Evolutionary conservation across 2,113 vertebrate genomes (phyloP), one percentile per base, ranked within the genome.

Genomic region (Pomatostomus ruficeps): DNA sequence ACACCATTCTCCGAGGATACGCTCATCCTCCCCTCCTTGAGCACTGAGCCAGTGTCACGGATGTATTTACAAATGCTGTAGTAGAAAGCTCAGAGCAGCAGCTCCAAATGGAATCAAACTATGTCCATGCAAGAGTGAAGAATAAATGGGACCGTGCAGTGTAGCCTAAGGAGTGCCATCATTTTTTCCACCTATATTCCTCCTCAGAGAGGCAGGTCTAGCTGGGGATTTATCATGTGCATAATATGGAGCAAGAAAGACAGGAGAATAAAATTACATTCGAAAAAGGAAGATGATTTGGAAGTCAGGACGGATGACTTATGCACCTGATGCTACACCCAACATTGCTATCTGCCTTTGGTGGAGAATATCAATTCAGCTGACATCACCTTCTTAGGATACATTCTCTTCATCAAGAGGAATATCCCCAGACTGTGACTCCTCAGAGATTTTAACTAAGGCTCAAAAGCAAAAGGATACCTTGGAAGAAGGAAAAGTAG

Each of bases 11-110:
- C 67, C 18, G 17, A 82, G 71, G 77, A 92, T 45, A 84, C 13
- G 49, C 81, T 88, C 46, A 73, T 59, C 72, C 33, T 73, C 91
- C 78, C 78, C 46, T 59, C 63, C 38, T 16, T 61, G 43, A 95
- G 74, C 46, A 71, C 33, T 4, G 22, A 85, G 58, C 71, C 85
- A 80, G 46, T 82, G 85, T 28, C 77, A 76, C 1, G 1, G 24
- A 93, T 14, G 7, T 52, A 66, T 93, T 96, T 96, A 94, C 88
- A 90, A 91, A 88, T 89, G 78, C 82, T 74, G n/a, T 54, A 96
- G 78, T 83, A 94, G 63, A 91, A 91, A 85, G 21, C 76, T 63
- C 48, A 77, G 33, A 92, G 72, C 42, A 90, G 75, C 54, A 93
- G 29, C 72, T 88, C 76, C 75, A 93, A 94, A 51, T 28, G n/a